A percentile compares a stretch with the other conserved stretches of the same genome.
phyloP scores from a whole-genome alignment of 2,113 vertebrate species.

The Silurus asotus region DNA sequence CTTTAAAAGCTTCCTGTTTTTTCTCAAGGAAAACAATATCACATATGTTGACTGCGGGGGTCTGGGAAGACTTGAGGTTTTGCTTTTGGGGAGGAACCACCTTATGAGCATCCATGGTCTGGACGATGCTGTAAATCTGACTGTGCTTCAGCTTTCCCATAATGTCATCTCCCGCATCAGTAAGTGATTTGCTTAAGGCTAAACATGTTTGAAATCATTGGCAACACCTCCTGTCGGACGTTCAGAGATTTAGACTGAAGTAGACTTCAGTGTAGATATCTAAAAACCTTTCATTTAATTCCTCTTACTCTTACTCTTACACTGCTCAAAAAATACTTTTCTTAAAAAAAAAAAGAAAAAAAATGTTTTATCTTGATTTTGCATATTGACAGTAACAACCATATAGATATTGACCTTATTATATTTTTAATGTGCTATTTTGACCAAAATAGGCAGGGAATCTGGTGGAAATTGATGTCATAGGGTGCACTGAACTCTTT shows the following conservation, averaged over 20 bases:
- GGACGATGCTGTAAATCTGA: slow-evolving; percentile 78
- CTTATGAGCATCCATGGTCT: slow-evolving; percentile 86
- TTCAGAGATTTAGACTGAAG: too few species aligned
- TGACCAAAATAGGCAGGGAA: too few species aligned
- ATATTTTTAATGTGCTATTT: background rate
- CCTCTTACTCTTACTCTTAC: background rate
- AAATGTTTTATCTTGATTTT: background rate
- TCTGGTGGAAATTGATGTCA: too few species aligned
- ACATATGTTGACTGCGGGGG: slow-evolving; percentile 80
- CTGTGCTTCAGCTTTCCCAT: slow-evolving; percentile 83
- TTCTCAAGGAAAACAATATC: slow-evolving; percentile 85
- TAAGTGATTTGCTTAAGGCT: slow-evolving; percentile 67
- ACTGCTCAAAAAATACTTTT: background rate
- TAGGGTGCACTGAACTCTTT: too few species aligned
- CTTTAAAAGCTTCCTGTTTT: background rate
- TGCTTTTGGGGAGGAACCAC: slow-evolving; percentile 81
- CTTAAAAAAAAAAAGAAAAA: background rate
- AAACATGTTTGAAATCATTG: background rate
- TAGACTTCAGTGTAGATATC: background rate
- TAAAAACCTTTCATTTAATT: background rate
- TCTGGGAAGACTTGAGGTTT: slow-evolving; percentile 76
- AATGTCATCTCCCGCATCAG: slow-evolving; percentile 89
- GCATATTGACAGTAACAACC: background rate
- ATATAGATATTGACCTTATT: background rate
- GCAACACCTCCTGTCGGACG: background rate